A percentile compares a stretch with the other conserved stretches of the same genome.
Conservation (phyloP, 2,797 vertebrate species). For the Falco berigora region DNA sequence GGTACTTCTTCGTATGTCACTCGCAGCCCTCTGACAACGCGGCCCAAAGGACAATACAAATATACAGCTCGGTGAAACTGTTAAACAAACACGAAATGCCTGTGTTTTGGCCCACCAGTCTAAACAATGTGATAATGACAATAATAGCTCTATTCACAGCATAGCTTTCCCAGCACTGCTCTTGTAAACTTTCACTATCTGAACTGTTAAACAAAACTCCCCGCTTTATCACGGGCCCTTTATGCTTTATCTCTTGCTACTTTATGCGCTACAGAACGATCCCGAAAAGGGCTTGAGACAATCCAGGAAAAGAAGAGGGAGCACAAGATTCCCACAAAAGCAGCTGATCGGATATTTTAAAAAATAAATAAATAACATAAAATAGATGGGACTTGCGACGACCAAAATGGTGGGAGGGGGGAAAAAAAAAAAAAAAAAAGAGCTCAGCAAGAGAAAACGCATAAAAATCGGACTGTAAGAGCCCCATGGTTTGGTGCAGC, state of each 20-base stretch:
- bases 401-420: background rate
- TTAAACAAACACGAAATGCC: background rate
- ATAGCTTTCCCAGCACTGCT: background rate
- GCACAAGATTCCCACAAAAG: background rate
- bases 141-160: background rate
- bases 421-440: background rate
- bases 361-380: background rate
- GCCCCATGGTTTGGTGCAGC: background rate
- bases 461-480: background rate
- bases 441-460: background rate
- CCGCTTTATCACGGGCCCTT: background rate
- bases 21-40: background rate
- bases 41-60: background rate
- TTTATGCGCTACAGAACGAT: background rate
- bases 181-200: slow-evolving; percentile 48
- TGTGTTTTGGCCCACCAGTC: background rate
- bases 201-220: slow-evolving; percentile 17
- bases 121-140: background rate
- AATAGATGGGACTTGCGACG: fast-evolving
- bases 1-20: background rate
- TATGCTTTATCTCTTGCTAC: background rate
- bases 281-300: background rate
- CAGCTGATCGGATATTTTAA: background rate
- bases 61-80: background rate
- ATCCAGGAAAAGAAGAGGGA: background rate